Base-by-base conservation (phyloP, 1,140 invertebrate genomes). In the Pogonomyrmex californicus region DNA sequence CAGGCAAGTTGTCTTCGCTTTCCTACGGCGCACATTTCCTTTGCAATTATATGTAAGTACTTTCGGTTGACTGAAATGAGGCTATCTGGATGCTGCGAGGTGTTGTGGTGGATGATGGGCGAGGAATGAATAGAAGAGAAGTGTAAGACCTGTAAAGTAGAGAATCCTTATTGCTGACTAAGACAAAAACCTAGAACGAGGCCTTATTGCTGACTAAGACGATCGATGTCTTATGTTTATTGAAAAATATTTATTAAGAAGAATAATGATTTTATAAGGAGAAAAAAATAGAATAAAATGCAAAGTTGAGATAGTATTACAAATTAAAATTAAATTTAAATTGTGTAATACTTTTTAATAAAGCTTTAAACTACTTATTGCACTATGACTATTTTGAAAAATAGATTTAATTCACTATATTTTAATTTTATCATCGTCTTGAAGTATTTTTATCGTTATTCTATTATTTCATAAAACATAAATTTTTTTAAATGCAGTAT, bases 191-290 rank as follows among this genome's bases (percentile, higher is more conserved):
- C 23, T 23, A 23, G 23, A 23, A 23, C 23, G 23, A 23, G 23
- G 23, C 23, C 23, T 23, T 23, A 23, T 23, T 23, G 23, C 23
- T 23, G 23, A 63, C 23, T 62, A 7, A 9, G 9, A 47, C 44
- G 56, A 77, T 77, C 58, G 49, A 71, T 71, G 58, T 77, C 30
- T 14, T 63, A 49, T 78, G 41, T 78, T 49, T 63, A 77, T 38
- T 23, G 30, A 63, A 23, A 23, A 23, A 78, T 33, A 30, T 33
- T 36, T 41, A 62, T 62, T 47, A 9, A 36, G 36, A 44, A 47
- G 7, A 49, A 1, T 17, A 23, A 76, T n/a, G 12, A 12, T 49
- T 77, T 36, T 44, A 23, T 47, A 30, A 47, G 14, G 36, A 36
- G 14, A 36, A 70, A 2, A 36, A n/a, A 44, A 38, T 23, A 49